phyloP scores from a whole-genome alignment of 2,888 invertebrate genomes.

The Apamea anceps region DNA sequence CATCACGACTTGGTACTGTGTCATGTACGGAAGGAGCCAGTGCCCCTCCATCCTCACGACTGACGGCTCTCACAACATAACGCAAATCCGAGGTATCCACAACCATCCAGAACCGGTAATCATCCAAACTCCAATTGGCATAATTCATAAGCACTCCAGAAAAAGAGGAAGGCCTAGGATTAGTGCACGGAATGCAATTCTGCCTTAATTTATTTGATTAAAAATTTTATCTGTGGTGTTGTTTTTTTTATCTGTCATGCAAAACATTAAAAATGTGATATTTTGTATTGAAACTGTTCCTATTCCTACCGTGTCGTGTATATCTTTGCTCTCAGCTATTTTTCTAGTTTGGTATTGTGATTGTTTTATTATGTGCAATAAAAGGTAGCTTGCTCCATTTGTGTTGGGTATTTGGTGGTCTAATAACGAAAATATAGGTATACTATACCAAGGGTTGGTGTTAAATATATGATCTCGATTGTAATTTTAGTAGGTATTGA shows the following conservation, averaged over 20 bases:
- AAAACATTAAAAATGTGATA: constrained; percentile 5
- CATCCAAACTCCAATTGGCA: constrained; percentile 68
- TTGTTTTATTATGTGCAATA: background rate
- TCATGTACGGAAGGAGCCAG: constrained; percentile 71
- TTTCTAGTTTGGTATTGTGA: background rate
- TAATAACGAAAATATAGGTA: background rate
- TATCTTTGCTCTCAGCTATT: background rate
- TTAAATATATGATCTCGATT: constrained; percentile 34
- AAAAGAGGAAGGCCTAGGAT: constrained; percentile 26
- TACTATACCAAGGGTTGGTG: background rate
- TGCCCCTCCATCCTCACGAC: constrained; percentile 73
- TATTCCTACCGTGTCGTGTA: constrained; percentile 5
- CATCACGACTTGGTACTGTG: constrained; percentile 75
- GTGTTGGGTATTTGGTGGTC: background rate
- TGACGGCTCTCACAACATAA: constrained; percentile 70
- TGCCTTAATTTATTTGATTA: constrained; percentile 44
- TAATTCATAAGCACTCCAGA: constrained; percentile 64
- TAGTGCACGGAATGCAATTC: constrained; percentile 50
- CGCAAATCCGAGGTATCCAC: constrained; percentile 72
- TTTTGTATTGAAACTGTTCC: constrained; percentile 22
- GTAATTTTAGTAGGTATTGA: constrained; percentile 1
- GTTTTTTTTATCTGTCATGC: background rate
- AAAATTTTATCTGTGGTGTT: background rate
- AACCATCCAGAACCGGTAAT: constrained; percentile 72
- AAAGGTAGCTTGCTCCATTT: background rate